Evolutionary conservation across 2,113 vertebrate genomes (phyloP).

Genomic region (Telmatochromis brachygnathus): DNA sequence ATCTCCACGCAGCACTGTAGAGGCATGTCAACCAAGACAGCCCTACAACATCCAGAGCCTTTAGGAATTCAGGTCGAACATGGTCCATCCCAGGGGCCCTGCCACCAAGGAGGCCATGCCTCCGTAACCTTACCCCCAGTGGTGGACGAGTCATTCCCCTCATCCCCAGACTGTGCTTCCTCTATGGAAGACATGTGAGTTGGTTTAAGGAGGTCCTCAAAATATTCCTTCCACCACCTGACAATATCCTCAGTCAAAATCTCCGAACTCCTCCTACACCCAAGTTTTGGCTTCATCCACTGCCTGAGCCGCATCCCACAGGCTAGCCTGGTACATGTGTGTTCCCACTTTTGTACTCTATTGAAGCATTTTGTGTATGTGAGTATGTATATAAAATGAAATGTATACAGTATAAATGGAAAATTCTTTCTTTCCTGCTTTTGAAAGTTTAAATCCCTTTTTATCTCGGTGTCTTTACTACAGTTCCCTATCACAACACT

Average conservation of each 20-base stretch:
- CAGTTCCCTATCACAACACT: slow-evolving; percentile 34
- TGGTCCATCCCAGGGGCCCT: background rate
- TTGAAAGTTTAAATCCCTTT: background rate
- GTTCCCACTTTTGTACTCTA: background rate
- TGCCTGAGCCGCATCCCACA: background rate
- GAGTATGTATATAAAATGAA: background rate
- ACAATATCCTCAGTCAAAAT: background rate
- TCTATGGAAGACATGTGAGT: background rate
- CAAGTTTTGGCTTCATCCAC: background rate
- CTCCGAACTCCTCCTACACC: background rate
- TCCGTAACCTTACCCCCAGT: background rate
- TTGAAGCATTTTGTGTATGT: background rate
- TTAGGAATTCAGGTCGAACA: background rate
- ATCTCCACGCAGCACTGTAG: background rate
- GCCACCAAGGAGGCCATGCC: background rate
- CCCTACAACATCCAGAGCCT: background rate
- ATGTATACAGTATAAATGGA: background rate
- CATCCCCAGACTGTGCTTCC: background rate
- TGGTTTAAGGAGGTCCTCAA: background rate
- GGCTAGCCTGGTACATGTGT: background rate
- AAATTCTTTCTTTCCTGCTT: background rate
- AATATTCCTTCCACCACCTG: background rate
- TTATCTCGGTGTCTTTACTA: slow-evolving; percentile 32
- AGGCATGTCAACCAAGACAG: background rate
- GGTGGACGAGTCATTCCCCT: background rate